A percentile compares a stretch with the other conserved stretches of the same genome.
Evolutionary conservation across 2,888 invertebrate genomes (phyloP).

Genomic region (Drosophila quinaria): DNA sequence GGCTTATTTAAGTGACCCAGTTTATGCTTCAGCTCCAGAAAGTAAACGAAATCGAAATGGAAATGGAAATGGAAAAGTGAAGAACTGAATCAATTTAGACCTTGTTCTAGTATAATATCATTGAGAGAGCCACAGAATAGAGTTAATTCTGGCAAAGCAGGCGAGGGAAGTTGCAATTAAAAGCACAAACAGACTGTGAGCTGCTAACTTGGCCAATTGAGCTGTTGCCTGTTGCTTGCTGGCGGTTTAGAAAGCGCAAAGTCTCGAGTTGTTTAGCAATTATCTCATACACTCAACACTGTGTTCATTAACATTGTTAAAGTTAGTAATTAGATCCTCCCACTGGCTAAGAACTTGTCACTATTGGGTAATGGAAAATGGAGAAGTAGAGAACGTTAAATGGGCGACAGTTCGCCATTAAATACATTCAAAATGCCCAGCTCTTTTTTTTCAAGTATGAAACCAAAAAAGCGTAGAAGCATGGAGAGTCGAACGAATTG

Average conservation of each 20-base stretch:
- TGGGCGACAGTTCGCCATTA: constrained; percentile 18
- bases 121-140: constrained; percentile 34
- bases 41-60: constrained; percentile 50
- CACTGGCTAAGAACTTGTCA: constrained; percentile 25
- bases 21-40: constrained; percentile 22
- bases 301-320: constrained; percentile 10
- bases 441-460: constrained; percentile 12
- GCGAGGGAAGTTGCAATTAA: constrained; percentile 50
- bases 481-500: constrained; percentile 56
- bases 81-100: constrained; percentile 34
- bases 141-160: constrained; percentile 57
- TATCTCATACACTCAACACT: constrained; percentile 53
- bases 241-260: constrained; percentile 68
- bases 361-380: constrained; percentile 52
- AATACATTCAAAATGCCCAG: constrained; percentile 6
- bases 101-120: constrained; percentile 20
- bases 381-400: background rate
- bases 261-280: constrained; percentile 42
- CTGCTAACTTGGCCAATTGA: constrained; percentile 43
- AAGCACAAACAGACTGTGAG: constrained; percentile 60
- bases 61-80: constrained; percentile 35
- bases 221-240: constrained; percentile 13
- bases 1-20: constrained; percentile 3
- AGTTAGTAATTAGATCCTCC: constrained; percentile 45
- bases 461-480: constrained; percentile 48